These are phyloP conservation scores for Dermolepida albohirtum DNA, from an alignment of 2,888 invertebrate genomes.

Conservation along the genomic window DNA sequence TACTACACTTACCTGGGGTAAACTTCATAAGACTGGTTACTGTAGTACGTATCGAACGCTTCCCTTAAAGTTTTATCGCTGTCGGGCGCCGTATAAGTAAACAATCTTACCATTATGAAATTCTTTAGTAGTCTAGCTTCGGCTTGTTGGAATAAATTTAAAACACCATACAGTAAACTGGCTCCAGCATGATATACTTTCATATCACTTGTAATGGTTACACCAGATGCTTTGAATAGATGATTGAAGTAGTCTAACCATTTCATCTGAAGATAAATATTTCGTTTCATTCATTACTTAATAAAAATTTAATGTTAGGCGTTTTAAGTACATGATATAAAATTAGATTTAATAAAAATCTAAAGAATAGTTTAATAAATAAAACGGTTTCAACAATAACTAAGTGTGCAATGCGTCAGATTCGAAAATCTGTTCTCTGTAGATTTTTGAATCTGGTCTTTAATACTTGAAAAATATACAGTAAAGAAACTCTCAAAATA, in stretches of 20 bases:
- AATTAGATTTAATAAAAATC: no score
- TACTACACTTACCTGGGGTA: slow-evolving; percentile 52
- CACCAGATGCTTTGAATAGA: slow-evolving; percentile 55
- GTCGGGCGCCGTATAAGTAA: slow-evolving; percentile 61
- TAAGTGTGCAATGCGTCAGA: no score
- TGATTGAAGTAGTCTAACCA: slow-evolving; percentile 61
- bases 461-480: no score
- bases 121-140: slow-evolving; percentile 57
- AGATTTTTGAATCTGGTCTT: no score
- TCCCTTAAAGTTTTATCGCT: slow-evolving; percentile 57
- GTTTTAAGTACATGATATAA: no score
- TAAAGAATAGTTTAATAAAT: no score
- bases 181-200: slow-evolving; percentile 50
- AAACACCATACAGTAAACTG: slow-evolving; percentile 54
- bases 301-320: no score
- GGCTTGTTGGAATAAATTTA: slow-evolving; percentile 58
- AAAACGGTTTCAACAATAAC: no score
- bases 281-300: no score
- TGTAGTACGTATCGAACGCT: slow-evolving; percentile 58
- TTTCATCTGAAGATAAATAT: slow-evolving; percentile 55
- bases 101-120: slow-evolving; percentile 59
- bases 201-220: slow-evolving; percentile 54
- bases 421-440: no score
- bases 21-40: slow-evolving; percentile 49
- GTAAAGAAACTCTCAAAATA: no score